Evolutionary conservation across 2,113 vertebrate species (phyloP), one percentile per base, ranked within the genome.

Genomic region (Bos indicus): DNA sequence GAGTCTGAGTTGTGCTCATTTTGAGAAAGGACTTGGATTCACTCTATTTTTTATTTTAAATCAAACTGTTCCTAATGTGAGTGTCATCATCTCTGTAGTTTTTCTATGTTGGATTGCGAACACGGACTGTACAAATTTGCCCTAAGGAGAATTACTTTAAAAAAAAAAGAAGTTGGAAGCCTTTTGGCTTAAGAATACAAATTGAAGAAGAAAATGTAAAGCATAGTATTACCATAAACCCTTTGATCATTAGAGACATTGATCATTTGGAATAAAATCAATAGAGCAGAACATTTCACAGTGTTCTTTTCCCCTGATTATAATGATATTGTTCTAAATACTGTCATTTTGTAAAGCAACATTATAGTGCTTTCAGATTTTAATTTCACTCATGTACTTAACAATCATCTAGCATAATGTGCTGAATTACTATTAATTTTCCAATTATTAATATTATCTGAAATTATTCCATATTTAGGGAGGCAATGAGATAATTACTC

Each of bases 361-460:
- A 21, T 92, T 95, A 28, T 12, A 56, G 17, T 93, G 26, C n/a
- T 84, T 97, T 46, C 15, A 14, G 28, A 90, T 83, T 94, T 95
- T 96, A 95, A 98, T 97, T 98, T 98, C 59, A 97, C 7, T 54
- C 86, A 89, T 67, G 56, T 95, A 95, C 21, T 98, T 95, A 97
- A 59, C 3, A 90, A 26, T 96, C 98, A 98, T 96, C 56, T 94
- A 87, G 43, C 81, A 10, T 92, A 96, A 46, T 93, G n/a, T 43
- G 90, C 25, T 94, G 33, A 93, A 98, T 92, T 92, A 40, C 82
- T 97, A 88, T n/a, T 90, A 97, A 97, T 96, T 98, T 90, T 95
- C 7, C 93, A 97, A 97, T 92, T 98, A 97, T 94, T 97, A 94
- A 89, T 92, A 90, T 60, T 95, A 30, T 33, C 59, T 98, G 95